Percentiles rank a stretch among this genome's conserved stretches.
phyloP scores from a whole-genome alignment of 53 echinoderm and acorn worm genomes.

The Echinometra lucunter region DNA sequence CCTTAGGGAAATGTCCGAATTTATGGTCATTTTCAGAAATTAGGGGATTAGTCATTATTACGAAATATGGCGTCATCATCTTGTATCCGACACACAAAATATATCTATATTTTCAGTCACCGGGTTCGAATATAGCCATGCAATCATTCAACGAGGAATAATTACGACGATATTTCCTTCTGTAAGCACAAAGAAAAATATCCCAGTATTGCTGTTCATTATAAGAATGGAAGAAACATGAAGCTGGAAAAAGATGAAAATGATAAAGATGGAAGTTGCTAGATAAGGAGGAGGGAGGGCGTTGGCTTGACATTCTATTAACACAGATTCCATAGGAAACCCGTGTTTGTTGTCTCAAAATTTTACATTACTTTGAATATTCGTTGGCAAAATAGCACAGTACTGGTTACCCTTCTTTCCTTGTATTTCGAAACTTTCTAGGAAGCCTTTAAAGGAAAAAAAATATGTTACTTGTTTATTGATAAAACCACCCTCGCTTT shows the following conservation, averaged over 20 bases:
- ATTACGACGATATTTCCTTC: neutral
- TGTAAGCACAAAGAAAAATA: neutral
- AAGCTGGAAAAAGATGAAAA: neutral
- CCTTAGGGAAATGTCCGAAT: neutral
- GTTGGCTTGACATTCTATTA: no score
- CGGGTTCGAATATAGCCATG: neutral
- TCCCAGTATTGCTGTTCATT: neutral
- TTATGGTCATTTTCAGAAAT: slow-evolving; percentile 19
- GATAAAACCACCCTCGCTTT: no score
- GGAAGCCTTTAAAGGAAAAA: no score
- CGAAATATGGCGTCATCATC: slow-evolving; percentile 5
- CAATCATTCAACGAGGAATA: neutral
- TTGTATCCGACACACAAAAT: neutral
- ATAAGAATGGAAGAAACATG: neutral
- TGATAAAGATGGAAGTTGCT: neutral
- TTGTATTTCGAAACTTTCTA: no score
- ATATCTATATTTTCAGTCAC: no score
- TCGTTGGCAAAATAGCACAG: neutral
- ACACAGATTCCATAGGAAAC: neutral
- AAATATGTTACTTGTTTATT: no score
- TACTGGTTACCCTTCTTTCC: no score
- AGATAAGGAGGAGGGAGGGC: neutral
- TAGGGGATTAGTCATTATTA: slow-evolving; percentile 39
- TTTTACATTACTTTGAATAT: neutral
- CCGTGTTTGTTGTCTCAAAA: neutral